Percentiles rank a stretch among this genome's conserved stretches.
These are phyloP conservation scores for Goniozus legneri DNA, from an alignment of 1,140 invertebrate species.

Conservation along the genomic window DNA sequence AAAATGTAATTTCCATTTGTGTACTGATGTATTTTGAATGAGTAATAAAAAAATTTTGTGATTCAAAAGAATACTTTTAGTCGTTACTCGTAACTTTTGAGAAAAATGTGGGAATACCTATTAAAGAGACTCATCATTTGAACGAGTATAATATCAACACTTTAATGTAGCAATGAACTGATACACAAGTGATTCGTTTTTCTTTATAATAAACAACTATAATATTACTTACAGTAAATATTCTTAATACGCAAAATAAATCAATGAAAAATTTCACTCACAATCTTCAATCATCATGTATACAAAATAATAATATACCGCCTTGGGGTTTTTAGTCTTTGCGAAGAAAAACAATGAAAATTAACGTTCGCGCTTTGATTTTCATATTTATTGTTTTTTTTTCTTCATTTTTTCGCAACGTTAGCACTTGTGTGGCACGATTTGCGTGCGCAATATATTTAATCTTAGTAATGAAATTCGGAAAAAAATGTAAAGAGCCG, in stretches of 20 bases:
- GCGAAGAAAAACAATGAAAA: conserved; percentile 23
- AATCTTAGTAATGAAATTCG: neutral
- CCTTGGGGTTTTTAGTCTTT: conserved; percentile 12
- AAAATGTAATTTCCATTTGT: too few species aligned
- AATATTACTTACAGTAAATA: conserved; percentile 44
- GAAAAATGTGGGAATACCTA: too few species aligned
- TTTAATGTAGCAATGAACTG: conserved; percentile 51
- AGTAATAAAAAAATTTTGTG: too few species aligned
- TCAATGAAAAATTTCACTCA: conserved; percentile 31
- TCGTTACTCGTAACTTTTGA: too few species aligned
- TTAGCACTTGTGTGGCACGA: conserved; percentile 11
- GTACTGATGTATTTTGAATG: too few species aligned
- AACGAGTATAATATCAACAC: conserved; percentile 51
- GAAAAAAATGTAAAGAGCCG: neutral
- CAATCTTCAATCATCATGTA: conserved; percentile 28
- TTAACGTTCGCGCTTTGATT: conserved; percentile 26
- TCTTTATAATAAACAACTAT: conserved; percentile 48
- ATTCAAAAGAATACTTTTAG: too few species aligned
- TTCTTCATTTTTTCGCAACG: conserved; percentile 18
- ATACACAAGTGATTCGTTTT: conserved; percentile 45
- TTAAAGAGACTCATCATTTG: conserved; percentile 19
- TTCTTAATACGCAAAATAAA: conserved; percentile 43
- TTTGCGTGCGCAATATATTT: too few species aligned
- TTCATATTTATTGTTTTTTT: conserved; percentile 23
- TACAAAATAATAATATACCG: conserved; percentile 28